Conservation (phyloP, 1,140 invertebrate genomes). For the Papilio glaucus region DNA sequence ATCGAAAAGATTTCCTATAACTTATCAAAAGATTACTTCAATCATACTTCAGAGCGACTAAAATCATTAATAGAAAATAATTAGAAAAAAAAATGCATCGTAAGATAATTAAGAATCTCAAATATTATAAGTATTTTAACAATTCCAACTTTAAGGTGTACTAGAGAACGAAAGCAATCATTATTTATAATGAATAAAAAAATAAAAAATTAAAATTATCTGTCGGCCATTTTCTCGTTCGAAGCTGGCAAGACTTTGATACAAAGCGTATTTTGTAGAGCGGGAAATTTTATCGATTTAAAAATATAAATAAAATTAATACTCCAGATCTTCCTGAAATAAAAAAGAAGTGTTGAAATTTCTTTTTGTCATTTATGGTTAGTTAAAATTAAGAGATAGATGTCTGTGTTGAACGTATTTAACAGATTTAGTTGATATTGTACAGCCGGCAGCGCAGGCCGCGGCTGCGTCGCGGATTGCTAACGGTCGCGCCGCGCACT, state of each 20-base stretch:
- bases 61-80: conserved; percentile 70
- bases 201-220: conserved; percentile 55
- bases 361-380: conserved; percentile 78
- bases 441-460: conserved; percentile 41
- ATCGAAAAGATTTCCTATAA: conserved; percentile 45
- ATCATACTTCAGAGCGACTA: conserved; percentile 65
- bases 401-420: conserved; percentile 78
- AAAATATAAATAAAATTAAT: conserved; percentile 66
- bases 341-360: conserved; percentile 72
- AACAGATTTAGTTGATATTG: conserved; percentile 80
- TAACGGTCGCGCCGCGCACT: conserved; percentile 32
- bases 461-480: conserved; percentile 38
- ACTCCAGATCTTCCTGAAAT: conserved; percentile 78
- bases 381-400: conserved; percentile 78
- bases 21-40: conserved; percentile 48
- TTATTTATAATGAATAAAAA: conserved; percentile 75
- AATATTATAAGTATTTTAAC: conserved; percentile 80
- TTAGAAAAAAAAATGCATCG: conserved; percentile 76
- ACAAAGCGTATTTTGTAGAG: conserved; percentile 82
- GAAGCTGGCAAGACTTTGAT: conserved; percentile 80
- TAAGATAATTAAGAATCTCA: conserved; percentile 80
- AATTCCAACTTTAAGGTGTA: conserved; percentile 71
- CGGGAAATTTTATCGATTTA: conserved; percentile 56
- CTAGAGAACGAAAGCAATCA: conserved; percentile 78
- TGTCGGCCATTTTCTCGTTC: conserved; percentile 76